A percentile compares a stretch with the other conserved stretches of the same genome.
These are phyloP conservation scores for Caenorhabditis sulstoni DNA, from an alignment of 2,888 invertebrate genomes.

Conservation along the genomic window DNA sequence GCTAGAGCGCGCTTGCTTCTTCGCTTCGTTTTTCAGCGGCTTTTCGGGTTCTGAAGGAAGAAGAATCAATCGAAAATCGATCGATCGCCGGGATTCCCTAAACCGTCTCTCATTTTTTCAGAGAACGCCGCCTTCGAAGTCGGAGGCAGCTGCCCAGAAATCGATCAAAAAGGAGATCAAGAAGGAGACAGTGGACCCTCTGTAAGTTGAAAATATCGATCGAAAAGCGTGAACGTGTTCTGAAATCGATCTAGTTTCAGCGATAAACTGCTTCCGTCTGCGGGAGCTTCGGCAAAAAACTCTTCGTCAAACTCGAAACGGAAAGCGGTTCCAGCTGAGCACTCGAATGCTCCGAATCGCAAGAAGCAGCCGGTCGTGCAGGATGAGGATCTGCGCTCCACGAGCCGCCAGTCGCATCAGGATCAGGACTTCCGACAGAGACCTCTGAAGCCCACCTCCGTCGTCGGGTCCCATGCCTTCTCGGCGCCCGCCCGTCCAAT, in stretches of 20 bases:
- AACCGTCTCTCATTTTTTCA: constrained; percentile 13
- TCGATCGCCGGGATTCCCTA: too few species aligned
- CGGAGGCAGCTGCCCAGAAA: constrained; percentile 2
- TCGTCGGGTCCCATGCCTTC: constrained; percentile 55
- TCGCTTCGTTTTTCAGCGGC: neutral
- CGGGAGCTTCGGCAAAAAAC: neutral
- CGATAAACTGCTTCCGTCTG: constrained; percentile 30
- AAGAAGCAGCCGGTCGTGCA: constrained; percentile 21
- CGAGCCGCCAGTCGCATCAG: constrained; percentile 7
- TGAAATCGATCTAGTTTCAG: constrained; percentile 26
- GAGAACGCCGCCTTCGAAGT: constrained; percentile 8
- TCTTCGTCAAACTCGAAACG: constrained; percentile 20
- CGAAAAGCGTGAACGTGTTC: neutral
- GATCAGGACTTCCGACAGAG: constrained; percentile 33
- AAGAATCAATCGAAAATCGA: neutral
- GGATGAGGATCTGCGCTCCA: constrained; percentile 44
- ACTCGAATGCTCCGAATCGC: constrained; percentile 34
- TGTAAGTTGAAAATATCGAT: constrained; percentile 29
- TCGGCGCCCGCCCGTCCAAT: constrained; percentile 18
- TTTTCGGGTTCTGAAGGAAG: neutral
- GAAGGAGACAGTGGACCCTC: constrained; percentile 35
- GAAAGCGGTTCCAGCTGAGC: constrained; percentile 26
- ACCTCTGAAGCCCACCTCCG: constrained; percentile 46
- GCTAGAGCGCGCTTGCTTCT: neutral
- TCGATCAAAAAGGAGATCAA: constrained; percentile 30